Conservation (phyloP, 2,113 vertebrate genomes). For the Aspidoscelis tigris region DNA sequence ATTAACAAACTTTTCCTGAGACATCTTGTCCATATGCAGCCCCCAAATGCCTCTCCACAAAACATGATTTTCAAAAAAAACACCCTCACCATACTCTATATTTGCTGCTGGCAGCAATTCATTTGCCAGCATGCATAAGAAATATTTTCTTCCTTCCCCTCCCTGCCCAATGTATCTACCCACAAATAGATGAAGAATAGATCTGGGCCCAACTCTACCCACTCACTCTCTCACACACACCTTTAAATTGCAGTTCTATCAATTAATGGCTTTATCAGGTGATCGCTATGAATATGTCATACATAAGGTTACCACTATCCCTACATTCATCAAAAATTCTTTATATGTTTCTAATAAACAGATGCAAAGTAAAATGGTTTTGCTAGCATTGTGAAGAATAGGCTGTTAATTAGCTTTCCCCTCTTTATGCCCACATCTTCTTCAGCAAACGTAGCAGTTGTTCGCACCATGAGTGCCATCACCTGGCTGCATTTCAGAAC, state of each 20-base stretch:
- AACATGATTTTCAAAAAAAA: not conserved
- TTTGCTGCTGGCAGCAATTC: not conserved
- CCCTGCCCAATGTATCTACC: not conserved
- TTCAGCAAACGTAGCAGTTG: too few species aligned
- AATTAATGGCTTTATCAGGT: not conserved
- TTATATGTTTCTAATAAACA: not conserved
- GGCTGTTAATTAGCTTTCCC: too few species aligned
- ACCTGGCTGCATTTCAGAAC: conserved; percentile 31
- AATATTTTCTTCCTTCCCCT: too few species aligned
- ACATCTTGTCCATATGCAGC: not conserved
- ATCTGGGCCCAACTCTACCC: not conserved
- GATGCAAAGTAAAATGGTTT: conserved; percentile 34
- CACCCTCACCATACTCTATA: not conserved
- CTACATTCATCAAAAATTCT: not conserved
- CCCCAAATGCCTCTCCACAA: too few species aligned
- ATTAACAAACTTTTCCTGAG: not conserved
- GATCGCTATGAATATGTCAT: not conserved
- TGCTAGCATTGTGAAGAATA: conserved; percentile 2
- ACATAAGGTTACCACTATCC: not conserved
- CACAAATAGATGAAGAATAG: not conserved
- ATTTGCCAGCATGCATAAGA: not conserved
- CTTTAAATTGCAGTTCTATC: not conserved
- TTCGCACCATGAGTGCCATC: conserved; percentile 48
- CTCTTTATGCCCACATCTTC: not conserved
- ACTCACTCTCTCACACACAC: not conserved